phyloP scores from a whole-genome alignment of 2,888 invertebrate species.

The Mylabris sibirica region DNA sequence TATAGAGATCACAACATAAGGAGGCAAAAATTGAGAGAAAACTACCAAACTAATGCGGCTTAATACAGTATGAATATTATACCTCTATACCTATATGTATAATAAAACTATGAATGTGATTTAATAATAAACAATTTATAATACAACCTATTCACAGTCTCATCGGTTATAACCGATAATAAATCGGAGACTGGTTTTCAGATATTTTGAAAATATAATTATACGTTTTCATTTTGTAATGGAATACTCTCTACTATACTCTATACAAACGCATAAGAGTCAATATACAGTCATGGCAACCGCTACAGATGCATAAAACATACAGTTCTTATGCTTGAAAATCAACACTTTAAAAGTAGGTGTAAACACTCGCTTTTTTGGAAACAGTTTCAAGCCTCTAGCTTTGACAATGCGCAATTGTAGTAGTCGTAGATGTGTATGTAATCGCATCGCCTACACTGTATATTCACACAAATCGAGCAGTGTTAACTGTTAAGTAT shows the following conservation, averaged over 20 bases:
- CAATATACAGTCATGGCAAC: no score
- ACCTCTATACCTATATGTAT: no score
- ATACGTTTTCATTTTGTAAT: conserved; percentile 60
- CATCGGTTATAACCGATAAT: conserved; percentile 62
- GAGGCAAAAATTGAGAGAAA: conserved; percentile 56
- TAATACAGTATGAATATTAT: conserved; percentile 52
- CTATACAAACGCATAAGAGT: background rate
- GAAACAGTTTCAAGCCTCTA: no score
- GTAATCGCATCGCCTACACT: background rate
- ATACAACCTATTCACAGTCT: conserved; percentile 47
- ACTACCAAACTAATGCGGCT: conserved; percentile 61
- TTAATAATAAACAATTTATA: background rate
- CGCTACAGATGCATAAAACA: no score
- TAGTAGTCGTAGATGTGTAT: background rate
- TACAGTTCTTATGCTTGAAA: no score
- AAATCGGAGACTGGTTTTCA: conserved; percentile 63
- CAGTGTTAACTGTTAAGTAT: conserved; percentile 23
- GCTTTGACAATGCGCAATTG: no score
- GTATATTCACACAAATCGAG: background rate
- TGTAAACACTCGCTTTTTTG: no score
- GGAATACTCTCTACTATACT: conserved; percentile 48
- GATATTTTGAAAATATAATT: conserved; percentile 62
- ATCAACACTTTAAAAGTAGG: no score
- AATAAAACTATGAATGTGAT: conserved; percentile 47
- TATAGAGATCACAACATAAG: conserved; percentile 37